Evolutionary conservation across 2,797 vertebrate species (phyloP).

Genomic region (Myioborus melanocephalus): DNA sequence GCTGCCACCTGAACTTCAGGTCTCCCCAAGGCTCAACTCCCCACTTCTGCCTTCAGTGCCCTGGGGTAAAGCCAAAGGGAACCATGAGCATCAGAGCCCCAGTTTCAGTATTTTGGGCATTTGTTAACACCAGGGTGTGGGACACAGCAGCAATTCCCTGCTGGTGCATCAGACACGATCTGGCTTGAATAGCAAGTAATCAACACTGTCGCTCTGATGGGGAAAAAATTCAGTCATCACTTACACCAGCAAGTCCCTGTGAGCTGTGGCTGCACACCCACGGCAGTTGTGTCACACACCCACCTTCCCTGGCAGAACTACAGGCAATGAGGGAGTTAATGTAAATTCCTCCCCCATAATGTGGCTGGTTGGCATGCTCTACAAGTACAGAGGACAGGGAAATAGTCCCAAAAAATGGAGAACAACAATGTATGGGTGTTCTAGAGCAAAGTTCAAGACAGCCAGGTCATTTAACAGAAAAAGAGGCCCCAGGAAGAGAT

Average conservation of each 20-base stretch:
- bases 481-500: fast-evolving
- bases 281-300: background rate
- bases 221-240: constrained; percentile 70
- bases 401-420: fast-evolving
- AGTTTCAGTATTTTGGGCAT: fast-evolving
- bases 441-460: fast-evolving
- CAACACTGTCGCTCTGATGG: constrained; percentile 77
- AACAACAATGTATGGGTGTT: fast-evolving
- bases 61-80: background rate
- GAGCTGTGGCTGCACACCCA: background rate
- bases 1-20: background rate
- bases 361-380: fast-evolving
- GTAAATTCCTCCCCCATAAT: background rate
- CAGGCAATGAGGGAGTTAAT: fast-evolving
- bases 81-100: background rate
- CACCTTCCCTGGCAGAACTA: fast-evolving
- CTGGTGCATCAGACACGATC: background rate
- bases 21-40: background rate
- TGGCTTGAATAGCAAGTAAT: constrained; percentile 18
- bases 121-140: no score
- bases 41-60: background rate
- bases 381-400: fast-evolving
- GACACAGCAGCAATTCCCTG: background rate
- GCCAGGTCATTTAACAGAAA: fast-evolving
- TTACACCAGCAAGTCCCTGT: background rate